phyloP scores from a whole-genome alignment of 2,113 vertebrate genomes.

The Pelecanus crispus region DNA sequence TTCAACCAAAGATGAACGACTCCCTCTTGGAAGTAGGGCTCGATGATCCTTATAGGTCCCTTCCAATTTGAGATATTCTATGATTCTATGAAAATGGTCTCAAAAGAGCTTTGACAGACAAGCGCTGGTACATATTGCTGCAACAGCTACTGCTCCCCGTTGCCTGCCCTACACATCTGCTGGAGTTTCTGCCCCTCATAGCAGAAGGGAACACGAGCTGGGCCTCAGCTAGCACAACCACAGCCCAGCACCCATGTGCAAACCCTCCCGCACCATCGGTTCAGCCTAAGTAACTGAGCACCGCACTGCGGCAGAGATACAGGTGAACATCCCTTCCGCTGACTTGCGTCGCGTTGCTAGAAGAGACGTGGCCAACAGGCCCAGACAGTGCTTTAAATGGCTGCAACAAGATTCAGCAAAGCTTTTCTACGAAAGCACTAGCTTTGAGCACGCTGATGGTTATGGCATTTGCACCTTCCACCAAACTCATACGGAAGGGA shows the following conservation, averaged over 20 bases:
- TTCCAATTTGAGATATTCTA: not conserved
- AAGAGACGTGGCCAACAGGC: not conserved
- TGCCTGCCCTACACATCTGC: not conserved
- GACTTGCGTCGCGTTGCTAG: fast-evolving
- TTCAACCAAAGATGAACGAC: not conserved
- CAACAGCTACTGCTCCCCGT: not conserved
- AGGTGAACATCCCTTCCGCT: not conserved
- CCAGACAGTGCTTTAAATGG: not conserved
- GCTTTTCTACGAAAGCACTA: not conserved
- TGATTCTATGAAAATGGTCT: not conserved
- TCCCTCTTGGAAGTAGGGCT: not conserved
- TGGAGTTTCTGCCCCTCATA: not conserved
- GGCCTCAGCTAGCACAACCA: not conserved
- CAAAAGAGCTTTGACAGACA: not conserved
- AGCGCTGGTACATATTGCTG: not conserved
- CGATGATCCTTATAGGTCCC: not conserved
- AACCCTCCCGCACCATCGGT: not conserved
- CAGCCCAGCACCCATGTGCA: not conserved
- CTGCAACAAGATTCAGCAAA: not conserved
- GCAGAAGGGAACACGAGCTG: not conserved
- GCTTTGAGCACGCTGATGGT: not conserved
- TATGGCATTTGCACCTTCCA: not conserved
- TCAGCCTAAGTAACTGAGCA: not conserved
- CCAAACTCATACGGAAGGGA: not conserved
- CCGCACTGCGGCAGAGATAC: fast-evolving